These are phyloP conservation scores for Anthopleura xanthogrammica DNA, from an alignment of 92 coral and sea anemone genomes.

Conservation along the genomic window DNA sequence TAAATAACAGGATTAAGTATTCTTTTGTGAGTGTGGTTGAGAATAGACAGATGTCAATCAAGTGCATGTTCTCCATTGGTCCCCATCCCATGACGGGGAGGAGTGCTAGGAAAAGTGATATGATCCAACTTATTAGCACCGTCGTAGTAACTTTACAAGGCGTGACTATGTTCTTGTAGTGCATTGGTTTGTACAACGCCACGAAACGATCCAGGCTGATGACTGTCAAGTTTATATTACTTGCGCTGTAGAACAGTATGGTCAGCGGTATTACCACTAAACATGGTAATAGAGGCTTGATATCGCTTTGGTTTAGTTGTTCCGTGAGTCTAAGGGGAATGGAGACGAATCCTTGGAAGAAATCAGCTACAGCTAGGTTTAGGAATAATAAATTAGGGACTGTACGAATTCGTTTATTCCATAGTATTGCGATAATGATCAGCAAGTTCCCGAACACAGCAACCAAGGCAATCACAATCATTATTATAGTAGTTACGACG, in stretches of 20 bases:
- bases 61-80: conserved; percentile 45
- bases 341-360: conserved; percentile 83
- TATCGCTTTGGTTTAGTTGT: conserved; percentile 70
- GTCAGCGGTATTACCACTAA: conserved; percentile 81
- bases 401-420: conserved; percentile 78
- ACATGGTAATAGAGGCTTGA: conserved; percentile 75
- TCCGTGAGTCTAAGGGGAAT: conserved; percentile 87
- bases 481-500: conserved; percentile 50
- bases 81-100: conserved; percentile 84
- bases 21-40: conserved; percentile 72
- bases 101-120: conserved; percentile 59
- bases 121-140: conserved; percentile 54
- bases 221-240: conserved; percentile 78
- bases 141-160: conserved; percentile 43
- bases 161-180: conserved; percentile 62
- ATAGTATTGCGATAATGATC: conserved; percentile 77
- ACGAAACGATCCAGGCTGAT: conserved; percentile 87
- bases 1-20: conserved; percentile 73
- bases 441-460: conserved; percentile 72
- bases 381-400: conserved; percentile 81
- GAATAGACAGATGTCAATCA: conserved; percentile 74
- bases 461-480: conserved; percentile 57
- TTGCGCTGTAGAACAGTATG: conserved; percentile 82
- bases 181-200: conserved; percentile 75
- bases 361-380: conserved; percentile 91